These are phyloP conservation scores for Perizoma affinitatum DNA, from an alignment of 2,888 invertebrate genomes.

Conservation along the genomic window DNA sequence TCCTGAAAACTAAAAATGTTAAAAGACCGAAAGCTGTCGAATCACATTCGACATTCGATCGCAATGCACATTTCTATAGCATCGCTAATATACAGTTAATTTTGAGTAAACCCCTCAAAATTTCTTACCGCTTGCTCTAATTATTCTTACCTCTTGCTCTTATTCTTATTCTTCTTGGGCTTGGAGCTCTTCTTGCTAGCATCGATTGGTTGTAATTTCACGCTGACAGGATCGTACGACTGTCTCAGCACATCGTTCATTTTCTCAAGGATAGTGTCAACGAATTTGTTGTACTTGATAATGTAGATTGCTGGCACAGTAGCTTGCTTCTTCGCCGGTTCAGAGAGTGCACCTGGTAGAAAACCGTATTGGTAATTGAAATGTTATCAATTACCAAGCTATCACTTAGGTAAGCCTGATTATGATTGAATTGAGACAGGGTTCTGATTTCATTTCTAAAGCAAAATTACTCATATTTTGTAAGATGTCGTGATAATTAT, in stretches of 20 bases:
- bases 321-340: slow-evolving; percentile 61
- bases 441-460: no score
- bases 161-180: slow-evolving; percentile 73
- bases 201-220: slow-evolving; percentile 86
- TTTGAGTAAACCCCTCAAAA: not conserved
- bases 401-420: no score
- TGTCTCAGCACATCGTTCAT: slow-evolving; percentile 91
- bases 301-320: slow-evolving; percentile 88
- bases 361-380: slow-evolving; percentile 29
- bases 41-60: no score
- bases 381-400: not conserved
- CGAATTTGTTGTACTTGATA: slow-evolving; percentile 93
- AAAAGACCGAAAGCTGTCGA: no score
- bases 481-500: no score
- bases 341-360: slow-evolving; percentile 77
- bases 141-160: slow-evolving; percentile 59
- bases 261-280: slow-evolving; percentile 91
- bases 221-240: slow-evolving; percentile 93
- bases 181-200: slow-evolving; percentile 81
- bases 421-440: not conserved
- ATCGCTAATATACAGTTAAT: no score
- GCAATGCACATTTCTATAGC: no score
- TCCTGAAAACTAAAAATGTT: no score
- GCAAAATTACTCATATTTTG: no score
- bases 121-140: slow-evolving; percentile 58